Evolutionary conservation across 1,140 invertebrate species (phyloP), one percentile per base, ranked within the genome.

Genomic region (Micrasema minimum): DNA sequence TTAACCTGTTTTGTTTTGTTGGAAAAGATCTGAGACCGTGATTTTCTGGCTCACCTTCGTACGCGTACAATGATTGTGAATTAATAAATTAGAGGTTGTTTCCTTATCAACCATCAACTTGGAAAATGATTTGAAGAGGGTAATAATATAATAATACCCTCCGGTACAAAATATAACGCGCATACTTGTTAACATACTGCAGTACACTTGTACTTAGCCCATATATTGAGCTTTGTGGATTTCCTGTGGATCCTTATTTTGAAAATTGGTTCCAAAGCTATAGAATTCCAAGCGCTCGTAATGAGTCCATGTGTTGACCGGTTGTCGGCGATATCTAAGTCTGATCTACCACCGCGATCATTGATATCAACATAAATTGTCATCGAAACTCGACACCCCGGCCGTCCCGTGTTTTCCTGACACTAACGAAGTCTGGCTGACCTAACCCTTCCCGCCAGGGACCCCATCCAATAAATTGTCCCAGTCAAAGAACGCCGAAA

Each of bases 401-500:
- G 16, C 18, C 55, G 26, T 12, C 23, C 9, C 23, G 26, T 31
- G 51, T 55, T 31, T 16, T 5, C 12, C 20, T 55, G 55, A 59
- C 55, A 38, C 55, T 59, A 59, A 59, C 55, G 31, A 59, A 41
- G 55, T n/a, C 37, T 20, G 46, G 20, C 20, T 48, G 46, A 43
- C 41, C 18, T 50, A 22, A 26, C 23, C 23, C 50, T 53, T n/a
- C 55, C 38, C 37, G 23, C 26, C 20, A 2, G 12, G 12, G 31
- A 10, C n/a, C 26, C 35, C 55, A 57, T 10, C 16, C 50, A 20
- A 67, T 67, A 67, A 67, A 67, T 67, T 46, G 7, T 55, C 11
- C 14, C 5, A 51, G 14, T 41, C 50, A 67, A 67, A 67, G 65
- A 66, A 37, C 3, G 50, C 65, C 65, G 65, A 55, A 26, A 37